Evolutionary conservation across 2,888 invertebrate species (phyloP).

Genomic region (Allacma fusca): DNA sequence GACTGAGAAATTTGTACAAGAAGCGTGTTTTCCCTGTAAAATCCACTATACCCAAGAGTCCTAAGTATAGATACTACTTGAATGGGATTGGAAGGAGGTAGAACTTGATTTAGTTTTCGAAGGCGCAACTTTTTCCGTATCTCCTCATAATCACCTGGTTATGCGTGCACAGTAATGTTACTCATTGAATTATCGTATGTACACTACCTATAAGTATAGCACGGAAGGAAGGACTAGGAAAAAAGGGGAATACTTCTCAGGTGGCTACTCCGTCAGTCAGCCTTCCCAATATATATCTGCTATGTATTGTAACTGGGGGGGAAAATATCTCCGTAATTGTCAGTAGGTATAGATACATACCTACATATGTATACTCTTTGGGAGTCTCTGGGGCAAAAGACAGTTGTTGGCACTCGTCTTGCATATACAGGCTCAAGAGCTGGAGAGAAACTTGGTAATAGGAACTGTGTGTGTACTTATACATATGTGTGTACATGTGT

Average conservation of each 20-base stretch:
- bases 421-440: too few species aligned
- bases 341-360: too few species aligned
- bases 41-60: not conserved
- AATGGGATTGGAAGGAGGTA: not conserved
- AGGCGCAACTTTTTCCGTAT: constrained; percentile 24
- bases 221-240: not conserved
- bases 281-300: not conserved
- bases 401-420: too few species aligned
- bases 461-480: too few species aligned
- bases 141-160: constrained; percentile 24
- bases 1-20: constrained; percentile 5
- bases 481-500: too few species aligned
- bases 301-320: not conserved
- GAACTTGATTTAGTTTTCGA: not conserved
- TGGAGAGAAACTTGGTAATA: too few species aligned
- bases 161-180: constrained; percentile 17
- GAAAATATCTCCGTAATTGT: not conserved
- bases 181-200: constrained; percentile 12
- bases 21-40: not conserved
- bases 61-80: too few species aligned
- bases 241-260: constrained; percentile 12
- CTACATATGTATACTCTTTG: too few species aligned
- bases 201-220: not conserved
- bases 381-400: too few species aligned
- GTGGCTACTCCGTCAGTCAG: not conserved